Percentiles rank a stretch among this genome's conserved stretches.
Conservation (phyloP, 30 jellyfish, hydroid and myxozoan genomes). For the Hydractinia echinata region DNA sequence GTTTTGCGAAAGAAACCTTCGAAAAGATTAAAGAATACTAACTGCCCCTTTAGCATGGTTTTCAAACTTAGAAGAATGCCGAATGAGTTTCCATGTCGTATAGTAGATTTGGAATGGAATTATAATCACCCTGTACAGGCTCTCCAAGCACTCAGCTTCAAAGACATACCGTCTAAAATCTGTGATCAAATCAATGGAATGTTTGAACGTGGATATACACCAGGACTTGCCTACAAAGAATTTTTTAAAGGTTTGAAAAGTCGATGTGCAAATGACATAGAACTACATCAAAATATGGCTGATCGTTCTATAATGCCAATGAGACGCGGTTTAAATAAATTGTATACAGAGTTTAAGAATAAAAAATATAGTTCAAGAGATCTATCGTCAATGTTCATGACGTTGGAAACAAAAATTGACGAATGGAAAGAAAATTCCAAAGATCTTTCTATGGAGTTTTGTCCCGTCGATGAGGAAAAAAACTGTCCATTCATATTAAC, state of each 20-base stretch:
- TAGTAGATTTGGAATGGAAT: too few species aligned
- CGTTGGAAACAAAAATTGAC: neutral
- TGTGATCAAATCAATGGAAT: slow-evolving; percentile 4
- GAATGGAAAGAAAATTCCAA: slow-evolving; percentile 14
- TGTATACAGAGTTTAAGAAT: slow-evolving; percentile 18
- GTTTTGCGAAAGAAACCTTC: too few species aligned
- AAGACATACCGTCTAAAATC: slow-evolving; percentile 13
- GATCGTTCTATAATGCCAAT: slow-evolving; percentile 29
- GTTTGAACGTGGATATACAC: slow-evolving; percentile 23
- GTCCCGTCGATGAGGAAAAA: slow-evolving; percentile 22
- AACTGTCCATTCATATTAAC: slow-evolving; percentile 17
- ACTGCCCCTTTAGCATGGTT: too few species aligned
- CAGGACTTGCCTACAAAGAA: slow-evolving; percentile 38
- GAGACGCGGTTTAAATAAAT: slow-evolving; percentile 24
- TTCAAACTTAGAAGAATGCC: too few species aligned
- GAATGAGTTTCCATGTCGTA: too few species aligned
- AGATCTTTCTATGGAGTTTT: slow-evolving; percentile 2
- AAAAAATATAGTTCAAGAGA: neutral
- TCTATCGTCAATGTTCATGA: neutral
- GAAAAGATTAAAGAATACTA: too few species aligned
- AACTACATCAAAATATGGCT: slow-evolving; percentile 17
- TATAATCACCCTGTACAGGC: too few species aligned
- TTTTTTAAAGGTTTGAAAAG: neutral
- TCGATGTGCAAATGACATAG: slow-evolving; percentile 20
- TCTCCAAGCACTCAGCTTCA: slow-evolving; percentile 33